Base-by-base conservation (phyloP, 53 echinoderm and acorn worm genomes). In the Crossaster papposus region DNA sequence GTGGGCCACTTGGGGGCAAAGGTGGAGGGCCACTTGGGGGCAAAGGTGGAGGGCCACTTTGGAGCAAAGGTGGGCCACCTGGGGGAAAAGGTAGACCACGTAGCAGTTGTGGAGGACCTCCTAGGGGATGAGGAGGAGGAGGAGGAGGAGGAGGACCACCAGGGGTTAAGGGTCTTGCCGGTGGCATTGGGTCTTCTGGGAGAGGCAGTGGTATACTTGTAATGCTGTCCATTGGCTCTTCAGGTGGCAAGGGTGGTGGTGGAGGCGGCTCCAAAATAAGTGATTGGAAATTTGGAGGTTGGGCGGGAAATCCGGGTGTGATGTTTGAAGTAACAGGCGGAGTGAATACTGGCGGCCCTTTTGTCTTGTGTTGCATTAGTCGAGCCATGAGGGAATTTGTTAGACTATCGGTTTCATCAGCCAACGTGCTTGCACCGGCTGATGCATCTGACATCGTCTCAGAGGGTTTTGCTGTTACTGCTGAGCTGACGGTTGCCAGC, bases 241-340 rank as follows among this genome's bases (percentile, higher is more conserved):
- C 87, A 15, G 87, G 77, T 76, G 84, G 84, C 53, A 84, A 65
- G 30, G 87, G 87, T n/a, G 87, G 87, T 23, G 87, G 87, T 32
- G 87, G 87, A 23, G 87, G 87, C 11, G 87, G 87, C 37, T 87
- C 87, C 63, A 87, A 63, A 58, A 87, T 87, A 38, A 87, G 76
- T 15, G 87, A 77, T 18, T 75, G 23, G 35, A 87, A 28, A 62
- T 58, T 77, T 54, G 87, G 36, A 75, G 87, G 76, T 58, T 75
- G 87, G 53, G 72, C 33, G 20, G 36, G 65, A 2, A 33, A 38
- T 29, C 9, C 85, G 1, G 73, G 52, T 9, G 44, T 18, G 36
- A 87, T 23, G 36, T 53, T 87, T 53, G 87, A 33, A 0, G 77
- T 29, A 3, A 37, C 36, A 14, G 87, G 58, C 3, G 86, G 76